A percentile compares a stretch with the other conserved stretches of the same genome.
These are phyloP conservation scores for Falcaria lacertinaria DNA, from an alignment of 2,888 invertebrate genomes.

Conservation along the genomic window DNA sequence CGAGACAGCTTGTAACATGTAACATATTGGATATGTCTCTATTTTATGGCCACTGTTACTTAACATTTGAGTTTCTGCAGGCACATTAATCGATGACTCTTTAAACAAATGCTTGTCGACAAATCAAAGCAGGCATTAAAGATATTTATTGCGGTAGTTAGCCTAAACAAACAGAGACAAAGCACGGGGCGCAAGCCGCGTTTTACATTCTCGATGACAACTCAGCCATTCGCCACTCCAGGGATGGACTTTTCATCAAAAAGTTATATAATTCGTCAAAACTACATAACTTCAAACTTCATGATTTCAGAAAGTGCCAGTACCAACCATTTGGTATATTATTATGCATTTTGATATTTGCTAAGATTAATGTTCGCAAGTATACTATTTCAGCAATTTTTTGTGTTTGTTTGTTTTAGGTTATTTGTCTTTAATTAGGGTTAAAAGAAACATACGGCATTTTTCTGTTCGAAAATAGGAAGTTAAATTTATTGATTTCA, in stretches of 20 bases:
- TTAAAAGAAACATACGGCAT: no score
- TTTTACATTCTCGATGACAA: conserved; percentile 78
- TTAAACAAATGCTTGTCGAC: conserved; percentile 29
- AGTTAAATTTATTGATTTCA: no score
- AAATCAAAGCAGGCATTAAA: conserved; percentile 63
- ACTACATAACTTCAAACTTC: no score
- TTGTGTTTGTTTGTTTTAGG: no score
- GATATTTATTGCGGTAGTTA: conserved; percentile 71
- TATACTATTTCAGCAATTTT: no score
- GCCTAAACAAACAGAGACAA: conserved; percentile 64
- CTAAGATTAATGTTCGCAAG: no score
- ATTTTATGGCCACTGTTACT: neutral
- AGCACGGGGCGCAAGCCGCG: conserved; percentile 50
- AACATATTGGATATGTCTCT: conserved; percentile 24
- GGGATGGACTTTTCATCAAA: conserved; percentile 34
- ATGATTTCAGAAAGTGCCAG: no score
- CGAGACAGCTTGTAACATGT: conserved; percentile 22
- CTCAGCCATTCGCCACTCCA: conserved; percentile 59
- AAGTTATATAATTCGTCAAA: no score
- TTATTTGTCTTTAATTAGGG: no score
- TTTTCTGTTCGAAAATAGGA: no score
- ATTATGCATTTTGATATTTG: no score
- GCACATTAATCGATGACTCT: conserved; percentile 6
- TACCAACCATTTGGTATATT: no score
- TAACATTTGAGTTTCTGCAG: conserved; percentile 1